Percentiles rank a stretch among this genome's conserved stretches.
phyloP scores from a whole-genome alignment of 1,140 invertebrate species.

The Rhizoglyphus robini region DNA sequence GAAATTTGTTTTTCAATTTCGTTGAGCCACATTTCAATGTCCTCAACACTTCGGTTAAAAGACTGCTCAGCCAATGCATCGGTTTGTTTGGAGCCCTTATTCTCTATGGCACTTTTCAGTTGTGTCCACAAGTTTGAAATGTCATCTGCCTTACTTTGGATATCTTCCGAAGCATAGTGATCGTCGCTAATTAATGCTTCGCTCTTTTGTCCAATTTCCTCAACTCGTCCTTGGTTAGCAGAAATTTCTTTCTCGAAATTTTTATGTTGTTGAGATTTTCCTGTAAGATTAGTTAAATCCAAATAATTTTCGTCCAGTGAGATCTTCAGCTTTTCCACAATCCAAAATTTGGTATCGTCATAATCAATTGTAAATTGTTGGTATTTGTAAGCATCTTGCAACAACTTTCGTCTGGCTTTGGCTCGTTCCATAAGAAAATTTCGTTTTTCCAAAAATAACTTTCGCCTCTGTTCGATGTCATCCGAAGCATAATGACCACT shows the following conservation, averaged over 20 bases:
- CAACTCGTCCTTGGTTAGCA: conserved; percentile 81
- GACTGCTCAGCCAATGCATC: conserved; percentile 95
- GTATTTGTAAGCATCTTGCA: conserved; percentile 94
- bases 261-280: conserved; percentile 96
- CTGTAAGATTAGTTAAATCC: conserved; percentile 94
- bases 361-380: conserved; percentile 97
- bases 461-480: conserved; percentile 95
- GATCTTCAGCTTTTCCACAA: conserved; percentile 93
- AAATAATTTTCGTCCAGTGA: conserved; percentile 95
- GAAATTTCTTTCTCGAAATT: conserved; percentile 93
- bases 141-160: conserved; percentile 65
- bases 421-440: conserved; percentile 81
- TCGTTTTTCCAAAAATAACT: conserved; percentile 73
- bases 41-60: conserved; percentile 93
- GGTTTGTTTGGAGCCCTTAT: conserved; percentile 61
- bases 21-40: conserved; percentile 91
- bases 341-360: conserved; percentile 98
- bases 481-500: conserved; percentile 95
- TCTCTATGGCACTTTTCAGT: conserved; percentile 70
- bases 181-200: conserved; percentile 42
- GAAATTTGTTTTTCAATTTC: conserved; percentile 92
- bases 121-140: conserved; percentile 84
- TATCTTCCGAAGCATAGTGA: conserved; percentile 60
- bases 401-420: conserved; percentile 72
- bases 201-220: conserved; percentile 63